Evolutionary conservation across 1,140 invertebrate genomes (phyloP), one percentile per base, ranked within the genome.

Genomic region (Metopolophium dirhodum): DNA sequence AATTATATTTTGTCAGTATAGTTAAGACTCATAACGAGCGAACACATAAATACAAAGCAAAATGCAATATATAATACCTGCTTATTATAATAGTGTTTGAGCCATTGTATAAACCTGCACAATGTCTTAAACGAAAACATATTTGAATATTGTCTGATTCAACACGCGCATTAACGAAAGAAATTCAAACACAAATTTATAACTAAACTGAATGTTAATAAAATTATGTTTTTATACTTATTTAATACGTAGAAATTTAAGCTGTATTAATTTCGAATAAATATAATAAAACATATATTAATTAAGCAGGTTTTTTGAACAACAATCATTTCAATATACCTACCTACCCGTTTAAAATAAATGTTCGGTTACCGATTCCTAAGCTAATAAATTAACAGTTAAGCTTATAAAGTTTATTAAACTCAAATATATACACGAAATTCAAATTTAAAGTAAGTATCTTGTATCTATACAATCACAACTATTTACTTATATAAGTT

Each of bases 1-100:
- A 77, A 77, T 77, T 77, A 77, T 77, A 77, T 77, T 77, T 77
- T 77, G 61, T n/a, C 61, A 77, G 30, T 77, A 18, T 77, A 77
- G 61, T 77, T 68, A n/a, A 77, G n/a, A 77, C 61, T 77, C n/a
- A 77, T 18, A 77, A 77, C 61, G 61, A 77, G 61, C 30, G 61
- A 77, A 77, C 30, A 77, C 61, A n/a, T 77, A 77, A 77, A 77
- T 77, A 77, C 61, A 77, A 77, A 77, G 30, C 61, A 6, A 77
- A 68, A 77, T n/a, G 11, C 4, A n/a, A 77, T n/a, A 14, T 77
- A 30, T 77, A 77, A n/a, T 68, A 35, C 61, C 61, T n/a, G 61
- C 11, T n/a, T 77, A 77, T 77, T n/a, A 77, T 77, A n/a, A 77
- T 77, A 77, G 14, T 77, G 30, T 77, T 18, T 30, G 11, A 14